Conservation (phyloP, 2,113 vertebrate genomes). For the Atherinomorus stipes region DNA sequence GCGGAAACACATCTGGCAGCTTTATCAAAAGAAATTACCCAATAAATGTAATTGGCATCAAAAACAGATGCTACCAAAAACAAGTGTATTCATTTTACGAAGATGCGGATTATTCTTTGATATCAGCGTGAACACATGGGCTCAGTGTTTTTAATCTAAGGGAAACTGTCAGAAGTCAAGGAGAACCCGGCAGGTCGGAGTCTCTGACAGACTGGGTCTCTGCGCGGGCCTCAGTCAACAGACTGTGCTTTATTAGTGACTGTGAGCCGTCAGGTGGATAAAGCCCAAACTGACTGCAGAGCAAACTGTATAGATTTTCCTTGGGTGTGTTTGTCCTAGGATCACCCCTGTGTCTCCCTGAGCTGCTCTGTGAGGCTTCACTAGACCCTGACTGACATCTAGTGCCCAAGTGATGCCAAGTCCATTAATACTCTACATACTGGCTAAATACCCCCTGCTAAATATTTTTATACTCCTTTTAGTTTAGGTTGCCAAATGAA, state of each 20-base stretch:
- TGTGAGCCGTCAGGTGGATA: constrained; percentile 2
- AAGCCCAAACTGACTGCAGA: constrained; percentile 30
- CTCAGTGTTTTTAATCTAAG: constrained; percentile 20
- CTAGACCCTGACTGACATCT: constrained; percentile 62
- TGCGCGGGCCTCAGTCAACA: constrained; percentile 19
- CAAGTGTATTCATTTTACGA: background rate
- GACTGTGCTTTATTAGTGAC: constrained; percentile 24
- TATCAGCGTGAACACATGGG: constrained; percentile 3
- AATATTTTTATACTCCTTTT: too few relatives aligned
- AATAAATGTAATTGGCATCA: background rate
- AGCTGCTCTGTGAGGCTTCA: constrained; percentile 8
- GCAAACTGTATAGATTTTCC: constrained; percentile 30
- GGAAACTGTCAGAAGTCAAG: constrained; percentile 24
- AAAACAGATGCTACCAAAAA: background rate
- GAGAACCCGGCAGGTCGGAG: constrained; percentile 11
- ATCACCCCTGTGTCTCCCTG: constrained; percentile 14
- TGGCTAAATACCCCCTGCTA: too few relatives aligned
- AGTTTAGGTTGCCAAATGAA: too few relatives aligned
- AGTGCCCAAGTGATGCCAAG: constrained; percentile 56
- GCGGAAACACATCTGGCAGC: background rate
- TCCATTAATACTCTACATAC: constrained; percentile 8
- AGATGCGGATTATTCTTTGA: background rate
- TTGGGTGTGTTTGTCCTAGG: constrained; percentile 30
- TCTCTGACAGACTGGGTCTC: constrained; percentile 11
- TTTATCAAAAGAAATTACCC: constrained; percentile 6